Conservation (phyloP, 2,888 invertebrate species). For the Plusia festucae region DNA sequence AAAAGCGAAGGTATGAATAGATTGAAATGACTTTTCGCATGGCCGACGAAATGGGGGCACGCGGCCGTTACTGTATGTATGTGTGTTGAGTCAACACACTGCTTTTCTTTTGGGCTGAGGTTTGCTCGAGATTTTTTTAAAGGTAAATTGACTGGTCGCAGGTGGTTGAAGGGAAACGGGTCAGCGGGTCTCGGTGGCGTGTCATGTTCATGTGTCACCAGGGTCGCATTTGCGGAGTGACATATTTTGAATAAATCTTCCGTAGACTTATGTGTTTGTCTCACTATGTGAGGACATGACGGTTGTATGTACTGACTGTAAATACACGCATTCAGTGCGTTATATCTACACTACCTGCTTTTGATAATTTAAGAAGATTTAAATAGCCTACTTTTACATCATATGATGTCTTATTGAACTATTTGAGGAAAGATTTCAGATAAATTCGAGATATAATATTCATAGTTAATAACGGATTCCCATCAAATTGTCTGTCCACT, state of each 20-base stretch:
- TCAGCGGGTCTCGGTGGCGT: conserved; percentile 84
- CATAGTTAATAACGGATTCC: too few species aligned
- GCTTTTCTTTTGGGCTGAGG: conserved; percentile 83
- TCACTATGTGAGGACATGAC: background rate
- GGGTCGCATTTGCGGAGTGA: conserved; percentile 66
- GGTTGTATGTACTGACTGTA: too few species aligned
- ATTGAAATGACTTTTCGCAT: conserved; percentile 71
- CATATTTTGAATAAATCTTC: conserved; percentile 18
- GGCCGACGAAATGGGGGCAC: conserved; percentile 79
- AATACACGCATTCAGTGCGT: too few species aligned
- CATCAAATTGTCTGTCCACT: too few species aligned
- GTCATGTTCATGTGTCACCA: conserved; percentile 87
- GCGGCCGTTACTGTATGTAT: conserved; percentile 78
- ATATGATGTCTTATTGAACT: too few species aligned
- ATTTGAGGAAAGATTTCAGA: too few species aligned
- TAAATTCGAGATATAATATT: too few species aligned
- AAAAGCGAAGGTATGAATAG: conserved; percentile 76
- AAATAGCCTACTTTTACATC: too few species aligned
- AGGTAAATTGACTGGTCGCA: conserved; percentile 87
- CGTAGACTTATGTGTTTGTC: background rate
- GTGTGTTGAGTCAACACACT: conserved; percentile 86
- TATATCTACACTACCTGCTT: too few species aligned
- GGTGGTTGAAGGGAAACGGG: conserved; percentile 84
- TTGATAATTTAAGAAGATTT: too few species aligned
- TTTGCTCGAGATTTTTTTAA: conserved; percentile 84